Percentiles rank a stretch among this genome's conserved stretches.
These are phyloP conservation scores for Acropternis orthonyx DNA, from an alignment of 2,797 vertebrate species.

Conservation along the genomic window DNA sequence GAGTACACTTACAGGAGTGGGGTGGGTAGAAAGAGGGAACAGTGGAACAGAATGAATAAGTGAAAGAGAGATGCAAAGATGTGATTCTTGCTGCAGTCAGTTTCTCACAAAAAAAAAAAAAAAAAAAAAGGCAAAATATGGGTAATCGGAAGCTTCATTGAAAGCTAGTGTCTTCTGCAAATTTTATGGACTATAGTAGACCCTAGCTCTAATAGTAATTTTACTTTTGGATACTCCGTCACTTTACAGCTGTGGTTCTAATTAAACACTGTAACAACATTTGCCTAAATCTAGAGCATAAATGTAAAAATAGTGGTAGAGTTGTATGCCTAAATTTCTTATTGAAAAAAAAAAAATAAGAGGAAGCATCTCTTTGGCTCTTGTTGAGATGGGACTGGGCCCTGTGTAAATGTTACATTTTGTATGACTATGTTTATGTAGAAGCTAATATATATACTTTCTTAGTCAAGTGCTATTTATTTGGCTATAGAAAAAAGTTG, in stretches of 20 bases:
- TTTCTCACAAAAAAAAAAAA: background rate
- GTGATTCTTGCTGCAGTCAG: background rate
- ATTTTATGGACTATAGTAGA: background rate
- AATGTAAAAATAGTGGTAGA: background rate
- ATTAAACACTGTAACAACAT: background rate
- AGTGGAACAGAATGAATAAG: background rate
- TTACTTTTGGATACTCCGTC: background rate
- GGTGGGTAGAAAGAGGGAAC: background rate
- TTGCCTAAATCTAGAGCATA: background rate
- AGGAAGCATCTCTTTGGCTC: background rate
- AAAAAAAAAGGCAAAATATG: background rate
- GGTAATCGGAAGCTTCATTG: background rate
- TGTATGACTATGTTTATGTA: background rate
- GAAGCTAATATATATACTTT: background rate
- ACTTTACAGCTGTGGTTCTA: background rate
- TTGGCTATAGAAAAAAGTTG: background rate
- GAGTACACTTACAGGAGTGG: background rate
- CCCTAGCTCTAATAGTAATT: background rate
- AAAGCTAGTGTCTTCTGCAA: background rate
- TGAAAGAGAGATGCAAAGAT: background rate
- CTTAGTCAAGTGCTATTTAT: background rate
- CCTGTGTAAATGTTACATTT: background rate
- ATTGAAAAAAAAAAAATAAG: background rate
- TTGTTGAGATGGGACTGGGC: background rate
- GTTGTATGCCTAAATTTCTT: background rate